A percentile compares a stretch with the other conserved stretches of the same genome.
These are phyloP conservation scores for Corythornis madagascariensis DNA, from an alignment of 2,113 vertebrate genomes.

Conservation along the genomic window DNA sequence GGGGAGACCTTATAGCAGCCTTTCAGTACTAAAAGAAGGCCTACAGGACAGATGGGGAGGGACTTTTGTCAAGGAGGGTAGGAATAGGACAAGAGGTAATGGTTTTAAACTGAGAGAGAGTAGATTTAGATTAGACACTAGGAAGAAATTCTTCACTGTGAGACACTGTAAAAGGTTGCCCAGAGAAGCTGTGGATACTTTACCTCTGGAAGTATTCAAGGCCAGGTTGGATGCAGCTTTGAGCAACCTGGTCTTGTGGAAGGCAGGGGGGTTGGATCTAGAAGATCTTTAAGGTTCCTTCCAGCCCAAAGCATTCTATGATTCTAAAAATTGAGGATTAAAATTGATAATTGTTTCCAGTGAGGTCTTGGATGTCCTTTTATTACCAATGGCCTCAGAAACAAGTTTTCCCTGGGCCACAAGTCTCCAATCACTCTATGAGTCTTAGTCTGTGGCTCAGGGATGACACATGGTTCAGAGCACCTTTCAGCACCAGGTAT, in stretches of 20 bases:
- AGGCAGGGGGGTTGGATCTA: neutral
- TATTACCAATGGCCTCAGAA: neutral
- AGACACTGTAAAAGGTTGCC: neutral
- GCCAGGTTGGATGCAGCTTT: neutral
- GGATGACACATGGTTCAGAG: rapidly evolving
- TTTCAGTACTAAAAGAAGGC: neutral
- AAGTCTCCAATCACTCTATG: rapidly evolving
- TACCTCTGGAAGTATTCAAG: neutral
- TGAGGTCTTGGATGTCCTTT: neutral
- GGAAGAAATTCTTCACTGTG: neutral
- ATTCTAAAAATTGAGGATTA: neutral
- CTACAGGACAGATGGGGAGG: neutral
- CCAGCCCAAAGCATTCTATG: neutral
- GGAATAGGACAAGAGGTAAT: neutral
- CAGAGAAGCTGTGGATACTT: neutral
- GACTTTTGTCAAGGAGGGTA: neutral
- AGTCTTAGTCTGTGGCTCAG: neutral
- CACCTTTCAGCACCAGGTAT: neutral
- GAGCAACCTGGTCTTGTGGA: neutral
- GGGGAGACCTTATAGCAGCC: neutral
- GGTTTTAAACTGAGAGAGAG: neutral
- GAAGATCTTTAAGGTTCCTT: neutral
- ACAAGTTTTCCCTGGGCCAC: neutral
- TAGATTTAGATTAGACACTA: neutral
- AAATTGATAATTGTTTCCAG: neutral